phyloP scores from a whole-genome alignment of 2,797 vertebrate genomes.

The Propithecus deckenii region DNA sequence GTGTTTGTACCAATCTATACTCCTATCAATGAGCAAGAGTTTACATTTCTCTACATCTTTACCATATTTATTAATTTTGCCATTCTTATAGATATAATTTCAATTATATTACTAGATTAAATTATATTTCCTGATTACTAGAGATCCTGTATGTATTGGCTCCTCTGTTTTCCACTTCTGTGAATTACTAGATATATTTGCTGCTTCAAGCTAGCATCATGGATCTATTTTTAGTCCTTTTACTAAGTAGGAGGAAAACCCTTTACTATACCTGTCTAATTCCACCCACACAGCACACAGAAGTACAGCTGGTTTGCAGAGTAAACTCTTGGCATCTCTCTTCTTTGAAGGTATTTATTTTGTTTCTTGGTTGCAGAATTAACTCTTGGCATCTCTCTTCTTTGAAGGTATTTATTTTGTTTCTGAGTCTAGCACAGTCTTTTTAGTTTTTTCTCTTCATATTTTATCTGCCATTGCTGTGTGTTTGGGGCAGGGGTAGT shows the following conservation, averaged over 20 bases:
- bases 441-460: neutral
- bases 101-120: neutral
- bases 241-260: neutral
- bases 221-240: conserved; percentile 10
- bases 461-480: neutral
- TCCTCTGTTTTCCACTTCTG: neutral
- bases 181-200: neutral
- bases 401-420: conserved; percentile 2
- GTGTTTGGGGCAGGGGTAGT: neutral
- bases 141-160: neutral
- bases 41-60: neutral
- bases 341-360: neutral
- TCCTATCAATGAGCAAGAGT: neutral
- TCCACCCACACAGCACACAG: neutral
- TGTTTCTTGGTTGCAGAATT: neutral
- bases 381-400: neutral
- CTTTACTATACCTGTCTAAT: neutral
- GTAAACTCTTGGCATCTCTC: neutral
- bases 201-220: neutral
- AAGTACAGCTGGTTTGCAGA: neutral
- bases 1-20: neutral
- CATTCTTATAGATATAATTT: neutral
- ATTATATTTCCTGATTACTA: neutral
- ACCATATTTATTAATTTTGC: neutral
- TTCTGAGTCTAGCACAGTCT: neutral